A percentile compares a stretch with the other conserved stretches of the same genome.
phyloP scores from a whole-genome alignment of 2,797 vertebrate species.

The Schizopygopsis pylzovi region DNA sequence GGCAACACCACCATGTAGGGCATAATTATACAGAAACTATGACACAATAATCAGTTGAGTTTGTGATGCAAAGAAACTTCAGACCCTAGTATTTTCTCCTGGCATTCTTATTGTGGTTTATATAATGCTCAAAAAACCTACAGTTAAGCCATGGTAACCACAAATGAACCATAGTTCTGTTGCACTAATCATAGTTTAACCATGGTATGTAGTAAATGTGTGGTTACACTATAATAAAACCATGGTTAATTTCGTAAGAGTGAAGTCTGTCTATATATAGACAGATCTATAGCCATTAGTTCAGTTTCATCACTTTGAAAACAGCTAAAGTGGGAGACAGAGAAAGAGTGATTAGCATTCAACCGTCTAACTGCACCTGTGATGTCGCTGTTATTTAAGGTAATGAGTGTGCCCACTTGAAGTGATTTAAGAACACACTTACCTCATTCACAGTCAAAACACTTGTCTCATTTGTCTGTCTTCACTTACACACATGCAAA shows the following conservation, averaged over 20 bases:
- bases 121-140: slow-evolving; percentile 5
- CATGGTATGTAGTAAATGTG: too few relatives aligned
- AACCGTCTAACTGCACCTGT: slow-evolving; percentile 10
- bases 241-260: neutral
- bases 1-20: neutral
- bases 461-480: slow-evolving; percentile 5
- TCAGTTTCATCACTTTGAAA: slow-evolving; percentile 53
- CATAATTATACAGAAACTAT: slow-evolving; percentile 8
- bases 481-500: slow-evolving; percentile 1
- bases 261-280: neutral
- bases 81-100: slow-evolving; percentile 33
- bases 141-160: too few relatives aligned
- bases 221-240: too few relatives aligned
- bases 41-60: slow-evolving; percentile 34
- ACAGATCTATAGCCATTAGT: slow-evolving; percentile 57
- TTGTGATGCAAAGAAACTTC: slow-evolving; percentile 28
- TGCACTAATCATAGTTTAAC: too few relatives aligned
- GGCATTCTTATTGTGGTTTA: slow-evolving; percentile 55
- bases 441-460: slow-evolving; percentile 37
- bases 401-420: slow-evolving; percentile 12
- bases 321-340: neutral
- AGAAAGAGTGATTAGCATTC: slow-evolving; percentile 19
- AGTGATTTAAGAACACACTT: slow-evolving; percentile 29
- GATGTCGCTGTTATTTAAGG: slow-evolving; percentile 27
- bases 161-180: too few relatives aligned